Percentiles rank a stretch among this genome's conserved stretches.
Conservation (phyloP, 2,113 vertebrate genomes). For the Tyto alba region DNA sequence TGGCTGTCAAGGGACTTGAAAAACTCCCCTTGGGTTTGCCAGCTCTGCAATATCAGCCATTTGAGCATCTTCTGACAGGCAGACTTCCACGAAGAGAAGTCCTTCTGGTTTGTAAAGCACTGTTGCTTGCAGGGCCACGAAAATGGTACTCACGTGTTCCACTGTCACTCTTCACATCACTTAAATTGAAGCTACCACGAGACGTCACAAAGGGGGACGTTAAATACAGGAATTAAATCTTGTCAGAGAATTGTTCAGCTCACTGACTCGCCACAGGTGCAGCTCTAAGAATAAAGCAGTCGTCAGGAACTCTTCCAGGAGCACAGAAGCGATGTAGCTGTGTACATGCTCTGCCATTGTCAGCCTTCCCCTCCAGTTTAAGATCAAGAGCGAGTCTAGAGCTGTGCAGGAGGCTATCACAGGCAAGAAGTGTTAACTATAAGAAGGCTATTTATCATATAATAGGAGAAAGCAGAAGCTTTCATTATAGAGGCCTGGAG, state of each 20-base stretch:
- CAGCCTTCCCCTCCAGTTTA: not conserved
- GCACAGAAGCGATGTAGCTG: accelerated
- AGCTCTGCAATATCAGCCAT: not conserved
- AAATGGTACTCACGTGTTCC: not conserved
- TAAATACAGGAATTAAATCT: not conserved
- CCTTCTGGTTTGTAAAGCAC: not conserved
- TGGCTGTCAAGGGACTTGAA: not conserved
- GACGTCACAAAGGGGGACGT: not conserved
- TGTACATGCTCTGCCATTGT: not conserved
- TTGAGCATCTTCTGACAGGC: not conserved
- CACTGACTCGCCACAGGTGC: not conserved
- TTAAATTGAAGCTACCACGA: not conserved
- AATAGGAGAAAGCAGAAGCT: not conserved
- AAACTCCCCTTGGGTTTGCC: not conserved
- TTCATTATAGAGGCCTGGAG: not conserved
- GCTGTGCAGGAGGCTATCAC: not conserved
- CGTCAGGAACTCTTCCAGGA: not conserved
- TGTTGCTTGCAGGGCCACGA: not conserved
- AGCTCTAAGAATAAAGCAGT: not conserved
- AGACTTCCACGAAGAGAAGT: not conserved
- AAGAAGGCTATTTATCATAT: not conserved
- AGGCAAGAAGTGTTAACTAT: not conserved
- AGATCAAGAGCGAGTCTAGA: not conserved
- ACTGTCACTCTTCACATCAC: not conserved
- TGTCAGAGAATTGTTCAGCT: not conserved